phyloP scores from a whole-genome alignment of 2,888 invertebrate genomes.

The Eupithecia subumbrata region DNA sequence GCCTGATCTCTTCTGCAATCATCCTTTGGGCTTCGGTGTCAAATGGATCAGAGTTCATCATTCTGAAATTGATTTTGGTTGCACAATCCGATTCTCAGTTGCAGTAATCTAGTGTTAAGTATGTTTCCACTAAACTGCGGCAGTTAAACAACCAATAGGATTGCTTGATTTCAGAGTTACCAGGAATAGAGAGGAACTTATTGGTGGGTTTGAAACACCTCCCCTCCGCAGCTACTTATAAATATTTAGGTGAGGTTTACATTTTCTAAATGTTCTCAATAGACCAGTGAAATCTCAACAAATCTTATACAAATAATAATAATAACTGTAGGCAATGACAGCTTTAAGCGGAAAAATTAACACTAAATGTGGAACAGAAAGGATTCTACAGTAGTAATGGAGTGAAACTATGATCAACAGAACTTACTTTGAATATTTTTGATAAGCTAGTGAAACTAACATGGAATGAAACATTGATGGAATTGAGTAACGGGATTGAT shows the following conservation, averaged over 20 bases:
- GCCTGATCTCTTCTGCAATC: slow-evolving; percentile 97
- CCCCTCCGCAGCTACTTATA: neutral
- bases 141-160: neutral
- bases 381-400: neutral
- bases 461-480: neutral
- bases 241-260: neutral
- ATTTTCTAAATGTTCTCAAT: too few relatives aligned
- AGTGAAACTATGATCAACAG: neutral
- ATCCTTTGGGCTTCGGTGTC: slow-evolving; percentile 97
- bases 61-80: slow-evolving; percentile 71
- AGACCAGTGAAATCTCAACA: neutral
- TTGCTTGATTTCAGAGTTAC: neutral
- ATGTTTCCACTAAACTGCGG: neutral
- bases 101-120: neutral
- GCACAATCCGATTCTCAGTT: neutral
- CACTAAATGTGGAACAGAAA: neutral
- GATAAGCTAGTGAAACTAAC: neutral
- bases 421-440: neutral
- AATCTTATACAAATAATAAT: neutral
- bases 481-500: neutral
- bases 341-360: neutral
- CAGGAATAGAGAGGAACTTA: neutral
- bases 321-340: neutral
- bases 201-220: neutral
- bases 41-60: slow-evolving; percentile 97